Evolutionary conservation across 1,140 invertebrate species (phyloP).

Genomic region (Drosophila subpulchrella): DNA sequence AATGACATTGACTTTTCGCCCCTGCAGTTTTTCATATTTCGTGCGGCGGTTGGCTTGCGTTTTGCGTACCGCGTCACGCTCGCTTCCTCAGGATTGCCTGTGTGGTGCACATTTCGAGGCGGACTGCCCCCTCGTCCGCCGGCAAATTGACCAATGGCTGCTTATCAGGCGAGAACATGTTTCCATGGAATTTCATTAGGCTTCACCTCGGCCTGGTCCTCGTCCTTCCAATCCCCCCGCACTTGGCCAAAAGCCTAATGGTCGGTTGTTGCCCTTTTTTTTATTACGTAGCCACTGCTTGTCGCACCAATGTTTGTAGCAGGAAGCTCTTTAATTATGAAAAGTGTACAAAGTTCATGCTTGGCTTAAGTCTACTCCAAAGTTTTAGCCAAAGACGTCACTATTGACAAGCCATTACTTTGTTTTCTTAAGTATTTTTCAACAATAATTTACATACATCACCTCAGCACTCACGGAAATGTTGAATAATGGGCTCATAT

Average conservation of each 20-base stretch:
- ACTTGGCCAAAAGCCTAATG: constrained; percentile 42
- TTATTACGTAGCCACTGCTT: constrained; percentile 63
- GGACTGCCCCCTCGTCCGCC: constrained; percentile 47
- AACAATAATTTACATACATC: not conserved
- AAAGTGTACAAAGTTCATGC: constrained; percentile 16
- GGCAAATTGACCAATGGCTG: constrained; percentile 77
- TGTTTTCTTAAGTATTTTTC: not conserved
- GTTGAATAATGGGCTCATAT: not conserved
- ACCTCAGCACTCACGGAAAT: not conserved
- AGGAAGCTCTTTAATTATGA: constrained; percentile 49
- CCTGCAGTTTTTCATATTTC: constrained; percentile 64
- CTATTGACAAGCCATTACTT: too few relatives aligned
- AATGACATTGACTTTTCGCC: constrained; percentile 67
- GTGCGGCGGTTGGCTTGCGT: constrained; percentile 21
- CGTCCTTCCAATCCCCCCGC: too few relatives aligned
- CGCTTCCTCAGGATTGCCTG: constrained; percentile 72
- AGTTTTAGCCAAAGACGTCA: too few relatives aligned
- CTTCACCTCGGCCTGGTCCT: constrained; percentile 16
- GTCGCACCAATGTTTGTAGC: constrained; percentile 43
- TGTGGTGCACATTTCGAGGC: constrained; percentile 70
- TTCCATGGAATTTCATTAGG: constrained; percentile 82
- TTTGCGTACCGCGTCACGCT: constrained; percentile 63
- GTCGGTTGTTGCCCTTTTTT: constrained; percentile 68
- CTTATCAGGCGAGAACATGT: constrained; percentile 84
- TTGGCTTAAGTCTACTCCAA: not conserved